Evolutionary conservation across 2,888 invertebrate species (phyloP).

Genomic region (Apodemia mormo): DNA sequence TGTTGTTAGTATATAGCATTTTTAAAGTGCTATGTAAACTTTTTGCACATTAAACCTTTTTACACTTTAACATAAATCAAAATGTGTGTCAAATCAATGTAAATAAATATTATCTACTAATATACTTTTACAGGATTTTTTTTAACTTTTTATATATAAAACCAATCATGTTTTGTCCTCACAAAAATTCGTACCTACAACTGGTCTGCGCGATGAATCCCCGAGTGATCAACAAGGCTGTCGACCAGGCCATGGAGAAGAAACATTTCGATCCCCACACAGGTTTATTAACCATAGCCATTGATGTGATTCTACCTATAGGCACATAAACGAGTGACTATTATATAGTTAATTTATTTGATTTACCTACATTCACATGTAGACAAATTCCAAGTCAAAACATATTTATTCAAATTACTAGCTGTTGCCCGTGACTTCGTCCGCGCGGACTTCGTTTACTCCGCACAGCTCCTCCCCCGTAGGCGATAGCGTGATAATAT

Average conservation of each 20-base stretch:
- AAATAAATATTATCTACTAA: slow-evolving; percentile 8
- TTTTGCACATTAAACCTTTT: not conserved
- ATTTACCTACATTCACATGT: too few species aligned
- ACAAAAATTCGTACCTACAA: slow-evolving; percentile 71
- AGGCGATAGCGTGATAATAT: too few species aligned
- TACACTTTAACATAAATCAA: not conserved
- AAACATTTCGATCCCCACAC: slow-evolving; percentile 51
- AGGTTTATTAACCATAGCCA: slow-evolving; percentile 38
- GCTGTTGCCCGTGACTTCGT: too few species aligned
- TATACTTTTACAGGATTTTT: not conserved
- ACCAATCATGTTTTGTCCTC: slow-evolving; percentile 62
- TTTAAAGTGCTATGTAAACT: not conserved
- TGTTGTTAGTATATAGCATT: not conserved
- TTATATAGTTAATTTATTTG: too few species aligned
- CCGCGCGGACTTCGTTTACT: too few species aligned
- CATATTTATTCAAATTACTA: too few species aligned
- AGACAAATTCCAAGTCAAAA: too few species aligned
- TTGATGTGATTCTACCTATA: too few species aligned
- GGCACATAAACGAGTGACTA: too few species aligned
- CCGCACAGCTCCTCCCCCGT: too few species aligned
- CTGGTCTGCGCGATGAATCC: slow-evolving; percentile 65
- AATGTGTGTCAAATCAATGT: slow-evolving; percentile 10
- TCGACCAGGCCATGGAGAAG: slow-evolving; percentile 58
- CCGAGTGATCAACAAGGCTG: slow-evolving; percentile 64
- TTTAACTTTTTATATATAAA: not conserved